Evolutionary conservation across 2,797 vertebrate species (phyloP).

Genomic region (Myotis findleyi): DNA sequence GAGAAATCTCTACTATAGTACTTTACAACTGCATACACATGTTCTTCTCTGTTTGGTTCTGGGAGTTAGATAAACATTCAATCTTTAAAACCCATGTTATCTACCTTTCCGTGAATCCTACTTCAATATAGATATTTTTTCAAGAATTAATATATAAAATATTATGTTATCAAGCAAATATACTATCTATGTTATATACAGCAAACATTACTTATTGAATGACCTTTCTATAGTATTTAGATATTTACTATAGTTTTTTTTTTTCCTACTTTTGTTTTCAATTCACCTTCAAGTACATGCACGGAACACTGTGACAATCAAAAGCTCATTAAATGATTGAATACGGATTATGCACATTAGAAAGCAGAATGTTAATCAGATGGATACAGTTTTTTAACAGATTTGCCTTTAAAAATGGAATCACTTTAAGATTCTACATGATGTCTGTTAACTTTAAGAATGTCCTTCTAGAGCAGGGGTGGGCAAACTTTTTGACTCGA

Average conservation of each 20-base stretch:
- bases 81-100: background rate
- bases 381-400: conserved; percentile 42
- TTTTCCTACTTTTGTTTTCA: conserved; percentile 46
- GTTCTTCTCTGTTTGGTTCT: background rate
- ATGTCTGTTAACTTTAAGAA: conserved; percentile 59
- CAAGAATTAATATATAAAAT: conserved; percentile 7
- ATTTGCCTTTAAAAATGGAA: conserved; percentile 53
- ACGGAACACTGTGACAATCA: conserved; percentile 67
- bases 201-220: background rate
- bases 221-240: background rate
- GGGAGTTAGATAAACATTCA: background rate
- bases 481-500: too few species aligned
- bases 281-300: conserved; percentile 66
- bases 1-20: background rate
- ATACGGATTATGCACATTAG: conserved; percentile 74
- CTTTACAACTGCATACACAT: background rate
- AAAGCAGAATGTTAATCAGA: conserved; percentile 75
- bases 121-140: background rate
- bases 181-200: background rate
- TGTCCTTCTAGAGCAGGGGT: conserved; percentile 28
- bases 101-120: background rate
- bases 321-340: conserved; percentile 77
- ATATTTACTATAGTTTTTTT: conserved; percentile 7
- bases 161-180: background rate
- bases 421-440: conserved; percentile 50